Base-by-base conservation (phyloP, 2,888 invertebrate genomes). In the Rambutsinella grinnellia region DNA sequence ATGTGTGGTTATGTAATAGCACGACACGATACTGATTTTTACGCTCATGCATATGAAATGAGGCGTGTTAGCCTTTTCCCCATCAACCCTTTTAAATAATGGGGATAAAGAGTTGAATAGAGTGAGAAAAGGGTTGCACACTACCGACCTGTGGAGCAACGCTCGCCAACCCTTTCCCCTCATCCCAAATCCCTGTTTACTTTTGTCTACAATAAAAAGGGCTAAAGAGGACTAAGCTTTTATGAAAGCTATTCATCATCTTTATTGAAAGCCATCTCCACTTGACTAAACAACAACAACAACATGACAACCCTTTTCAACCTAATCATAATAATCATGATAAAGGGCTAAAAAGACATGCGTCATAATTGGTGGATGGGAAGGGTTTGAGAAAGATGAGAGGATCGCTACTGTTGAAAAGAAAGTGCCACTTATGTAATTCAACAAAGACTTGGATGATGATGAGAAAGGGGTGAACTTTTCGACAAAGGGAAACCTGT, bases 261-360 rank as follows among this genome's bases (percentile, higher is more conserved):
- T n/a, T n/a, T 49, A 49, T 6, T 44, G 54, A 17, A 57, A 27
- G 54, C 21, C 15, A 19, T 17, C 26, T 24, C 19, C 63, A 63
- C 58, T 71, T 71, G 63, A 71, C 36, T 71, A 58, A 51, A 8
- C 24, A 65, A 57, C 57, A 51, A 62, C 56, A 61, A 65, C 65
- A 61, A 67, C 67, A 66, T 68, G 68, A 68, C 68, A 68, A 68
- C 74, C 67, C 65, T 75, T 75, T 68, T 63, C 54, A 54, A 36
- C 56, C 51, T 58, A 44, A 54, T 71, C 47, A 54, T 63, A 13
- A 21, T 57, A 17, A 67, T 23, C 46, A 36, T 44, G 65, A 53
- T 36, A 54, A 65, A 54, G 53, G 68, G 53, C 36, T 51, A 51
- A 53, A 51, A 63, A 54, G 54, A 65, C 65, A 65, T 65, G 65